Conservation (phyloP, 2,888 invertebrate species). For the Dichetophora obliterata region DNA sequence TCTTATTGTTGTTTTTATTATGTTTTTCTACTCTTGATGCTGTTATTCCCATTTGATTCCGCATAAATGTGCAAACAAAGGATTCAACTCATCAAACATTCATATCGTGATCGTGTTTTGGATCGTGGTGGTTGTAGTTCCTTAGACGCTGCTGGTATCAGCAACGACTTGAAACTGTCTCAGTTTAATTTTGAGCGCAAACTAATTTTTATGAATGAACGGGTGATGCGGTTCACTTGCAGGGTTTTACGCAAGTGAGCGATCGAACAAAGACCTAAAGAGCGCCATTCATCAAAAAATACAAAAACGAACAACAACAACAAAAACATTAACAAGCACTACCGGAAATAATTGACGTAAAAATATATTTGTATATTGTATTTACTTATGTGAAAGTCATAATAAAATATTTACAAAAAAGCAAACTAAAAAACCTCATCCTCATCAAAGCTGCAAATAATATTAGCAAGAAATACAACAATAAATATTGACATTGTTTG, state of each 20-base stretch:
- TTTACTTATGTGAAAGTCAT: background rate
- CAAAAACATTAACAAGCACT: background rate
- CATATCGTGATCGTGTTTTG: background rate
- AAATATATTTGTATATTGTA: background rate
- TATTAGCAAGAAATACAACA: conserved; percentile 17
- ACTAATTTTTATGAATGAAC: conserved; percentile 40
- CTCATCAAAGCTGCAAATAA: conserved; percentile 16
- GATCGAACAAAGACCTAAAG: background rate
- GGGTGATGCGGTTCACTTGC: conserved; percentile 38
- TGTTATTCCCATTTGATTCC: conserved; percentile 26
- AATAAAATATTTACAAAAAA: background rate
- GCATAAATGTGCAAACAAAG: conserved; percentile 48
- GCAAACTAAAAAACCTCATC: background rate
- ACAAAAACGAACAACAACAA: background rate
- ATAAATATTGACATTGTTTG: conserved; percentile 20
- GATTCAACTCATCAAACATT: conserved; percentile 47
- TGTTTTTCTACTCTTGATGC: background rate
- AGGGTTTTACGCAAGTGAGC: conserved; percentile 31
- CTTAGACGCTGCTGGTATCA: conserved; percentile 6
- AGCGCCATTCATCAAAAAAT: conserved; percentile 3
- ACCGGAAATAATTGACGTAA: conserved; percentile 35
- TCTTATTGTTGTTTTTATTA: conserved; percentile 15
- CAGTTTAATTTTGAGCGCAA: conserved; percentile 12
- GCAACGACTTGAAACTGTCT: conserved; percentile 10
- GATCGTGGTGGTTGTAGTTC: background rate